A percentile compares a stretch with the other conserved stretches of the same genome.
phyloP scores from a whole-genome alignment of 2,113 vertebrate genomes.

The Oryzias javanicus region DNA sequence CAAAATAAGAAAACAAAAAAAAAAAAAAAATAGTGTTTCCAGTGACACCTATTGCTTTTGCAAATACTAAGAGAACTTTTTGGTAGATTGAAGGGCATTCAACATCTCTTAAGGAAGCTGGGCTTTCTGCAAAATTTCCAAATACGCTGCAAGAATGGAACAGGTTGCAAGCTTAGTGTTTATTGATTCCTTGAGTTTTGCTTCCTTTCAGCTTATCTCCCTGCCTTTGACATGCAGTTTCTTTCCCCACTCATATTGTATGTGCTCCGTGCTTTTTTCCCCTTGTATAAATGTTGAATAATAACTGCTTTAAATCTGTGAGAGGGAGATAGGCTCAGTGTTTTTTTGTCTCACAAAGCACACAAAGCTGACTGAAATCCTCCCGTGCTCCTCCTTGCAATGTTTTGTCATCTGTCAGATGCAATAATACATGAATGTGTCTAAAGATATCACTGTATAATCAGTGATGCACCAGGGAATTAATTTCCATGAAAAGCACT shows the following conservation, averaged over 20 bases:
- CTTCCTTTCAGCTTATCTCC: not conserved
- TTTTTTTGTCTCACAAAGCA: slow-evolving; percentile 4
- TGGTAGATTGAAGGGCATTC: not conserved
- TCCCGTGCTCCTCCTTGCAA: not conserved
- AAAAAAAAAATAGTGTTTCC: no score
- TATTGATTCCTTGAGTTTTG: slow-evolving; percentile 19
- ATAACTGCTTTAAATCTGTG: slow-evolving; percentile 17
- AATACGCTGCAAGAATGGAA: not conserved
- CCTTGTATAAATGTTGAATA: slow-evolving; percentile 20
- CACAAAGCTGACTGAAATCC: not conserved
- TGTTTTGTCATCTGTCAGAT: slow-evolving; percentile 19
- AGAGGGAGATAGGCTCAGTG: slow-evolving; percentile 15
- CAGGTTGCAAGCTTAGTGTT: slow-evolving; percentile 12
- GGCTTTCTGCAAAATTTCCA: slow-evolving; percentile 12
- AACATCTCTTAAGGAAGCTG: slow-evolving; percentile 13
- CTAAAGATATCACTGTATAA: not conserved
- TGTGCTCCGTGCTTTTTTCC: slow-evolving; percentile 1
- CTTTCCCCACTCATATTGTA: not conserved
- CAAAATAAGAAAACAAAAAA: no score
- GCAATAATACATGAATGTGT: slow-evolving; percentile 23
- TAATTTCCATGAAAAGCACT: slow-evolving; percentile 11
- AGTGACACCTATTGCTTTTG: not conserved
- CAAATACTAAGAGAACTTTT: not conserved
- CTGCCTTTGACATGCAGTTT: slow-evolving; percentile 13
- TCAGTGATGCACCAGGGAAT: slow-evolving; percentile 18